Evolutionary conservation across 2,113 vertebrate species (phyloP), one percentile per base, ranked within the genome.

Genomic region (Larimichthys polyactis): DNA sequence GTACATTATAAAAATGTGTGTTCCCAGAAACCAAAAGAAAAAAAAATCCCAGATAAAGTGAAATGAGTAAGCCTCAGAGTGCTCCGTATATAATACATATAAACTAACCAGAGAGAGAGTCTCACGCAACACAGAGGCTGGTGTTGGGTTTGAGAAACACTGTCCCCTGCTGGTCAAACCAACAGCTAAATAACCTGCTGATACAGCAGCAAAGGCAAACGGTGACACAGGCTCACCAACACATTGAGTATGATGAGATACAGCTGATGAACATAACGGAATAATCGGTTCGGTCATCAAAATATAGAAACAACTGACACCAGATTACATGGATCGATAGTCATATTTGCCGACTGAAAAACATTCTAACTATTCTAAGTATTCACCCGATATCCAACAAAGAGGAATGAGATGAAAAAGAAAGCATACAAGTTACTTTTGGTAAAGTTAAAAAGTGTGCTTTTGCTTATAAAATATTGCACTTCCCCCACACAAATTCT

Each of bases 401-500:
- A 78, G 4, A 70, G 10, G 40, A 77, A 67, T 58, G 36, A 74
- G 27, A 81, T 69, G 54, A 40, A 54, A 58, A 24, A 55, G 27
- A 79, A 68, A 87, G 14, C 3, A 78, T n/a, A 40, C 4, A 77
- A 87, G 59, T 43, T 6, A 52, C 62, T 81, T 73, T 86, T 78
- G 71, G 68, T 84, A 52, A 75, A 19, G 46, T 74, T 82, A 81
- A 74, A 89, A 86, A 59, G 11, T 85, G 43, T 84, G 46, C 68
- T 72, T 82, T 71, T 77, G 81, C 57, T 44, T 81, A 72, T n/a
- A 83, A 68, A 74, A 85, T 94, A 96, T 95, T 96, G 95, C 95
- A 96, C 94, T 44, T 87, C 59, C 80, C 92, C 92, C 82, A 59
- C 69, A 90, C 48, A 87, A 66, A 81, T 66, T 71, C 22, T 63